These are phyloP conservation scores for Sepioteuthis lessoniana DNA, from an alignment of 2,888 invertebrate genomes.

Conservation along the genomic window DNA sequence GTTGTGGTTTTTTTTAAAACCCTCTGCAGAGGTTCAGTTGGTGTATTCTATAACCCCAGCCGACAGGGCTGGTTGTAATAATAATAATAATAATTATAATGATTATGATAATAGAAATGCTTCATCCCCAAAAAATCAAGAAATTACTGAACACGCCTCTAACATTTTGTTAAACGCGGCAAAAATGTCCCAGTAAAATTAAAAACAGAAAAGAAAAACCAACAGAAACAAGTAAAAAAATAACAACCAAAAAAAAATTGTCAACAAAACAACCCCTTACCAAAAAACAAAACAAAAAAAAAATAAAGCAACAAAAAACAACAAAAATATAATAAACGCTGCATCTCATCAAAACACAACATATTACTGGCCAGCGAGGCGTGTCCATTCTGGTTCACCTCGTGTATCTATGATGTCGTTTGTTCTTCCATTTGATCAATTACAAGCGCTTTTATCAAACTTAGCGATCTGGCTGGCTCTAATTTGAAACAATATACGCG, in stretches of 20 bases:
- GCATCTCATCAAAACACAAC: not conserved
- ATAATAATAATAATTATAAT: not conserved
- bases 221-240: no score
- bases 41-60: no score
- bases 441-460: not conserved
- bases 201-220: not conserved
- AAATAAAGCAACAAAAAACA: no score
- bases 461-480: not conserved
- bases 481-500: not conserved
- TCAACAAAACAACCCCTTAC: not conserved
- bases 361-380: not conserved
- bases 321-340: not conserved
- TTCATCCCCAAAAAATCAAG: not conserved
- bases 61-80: no score
- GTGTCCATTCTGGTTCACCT: not conserved
- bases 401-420: not conserved
- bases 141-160: not conserved
- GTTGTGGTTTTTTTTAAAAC: no score
- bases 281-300: not conserved
- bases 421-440: conserved; percentile 17
- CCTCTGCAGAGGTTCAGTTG: no score
- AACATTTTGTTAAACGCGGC: not conserved
- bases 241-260: not conserved
- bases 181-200: not conserved
- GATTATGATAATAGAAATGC: not conserved